phyloP scores from a whole-genome alignment of 2,888 invertebrate genomes.

The Encarsia formosa region DNA sequence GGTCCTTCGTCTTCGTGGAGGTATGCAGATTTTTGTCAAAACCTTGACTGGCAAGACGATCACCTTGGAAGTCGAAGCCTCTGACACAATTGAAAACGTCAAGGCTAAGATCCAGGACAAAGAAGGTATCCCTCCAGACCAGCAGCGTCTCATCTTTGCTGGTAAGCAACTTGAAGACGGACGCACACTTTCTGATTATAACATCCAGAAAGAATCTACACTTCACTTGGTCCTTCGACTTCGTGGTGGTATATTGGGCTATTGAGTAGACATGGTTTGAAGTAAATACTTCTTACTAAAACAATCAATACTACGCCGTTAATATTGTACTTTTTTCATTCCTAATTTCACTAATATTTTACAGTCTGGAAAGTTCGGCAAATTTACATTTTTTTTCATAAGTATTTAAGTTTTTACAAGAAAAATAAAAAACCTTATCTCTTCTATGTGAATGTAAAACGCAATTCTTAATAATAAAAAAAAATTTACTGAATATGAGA shows the following conservation, averaged over 20 bases:
- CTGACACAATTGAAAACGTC: slow-evolving; percentile 30
- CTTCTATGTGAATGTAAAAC: too few species aligned
- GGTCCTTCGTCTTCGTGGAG: slow-evolving; percentile 33
- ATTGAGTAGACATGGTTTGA: too few species aligned
- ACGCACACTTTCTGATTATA: slow-evolving; percentile 33
- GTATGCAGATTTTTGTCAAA: slow-evolving; percentile 40
- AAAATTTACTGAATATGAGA: too few species aligned
- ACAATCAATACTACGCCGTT: too few species aligned
- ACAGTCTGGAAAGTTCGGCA: too few species aligned
- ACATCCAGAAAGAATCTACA: slow-evolving; percentile 77
- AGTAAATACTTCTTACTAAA: too few species aligned
- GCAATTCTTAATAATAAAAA: too few species aligned
- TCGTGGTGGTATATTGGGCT: not conserved
- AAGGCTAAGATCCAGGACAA: slow-evolving; percentile 33
- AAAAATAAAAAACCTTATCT: too few species aligned
- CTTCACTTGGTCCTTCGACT: slow-evolving; percentile 83
- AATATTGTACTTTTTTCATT: too few species aligned
- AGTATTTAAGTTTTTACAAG: too few species aligned
- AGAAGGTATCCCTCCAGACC: slow-evolving; percentile 38
- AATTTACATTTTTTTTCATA: too few species aligned
- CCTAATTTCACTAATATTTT: too few species aligned
- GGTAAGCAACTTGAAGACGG: slow-evolving; percentile 35
- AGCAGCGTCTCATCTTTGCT: slow-evolving; percentile 36
- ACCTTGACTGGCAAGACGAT: slow-evolving; percentile 34
- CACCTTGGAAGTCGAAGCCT: slow-evolving; percentile 31